phyloP scores from a whole-genome alignment of 1,140 invertebrate genomes.

The Leptopilina clavipes region DNA sequence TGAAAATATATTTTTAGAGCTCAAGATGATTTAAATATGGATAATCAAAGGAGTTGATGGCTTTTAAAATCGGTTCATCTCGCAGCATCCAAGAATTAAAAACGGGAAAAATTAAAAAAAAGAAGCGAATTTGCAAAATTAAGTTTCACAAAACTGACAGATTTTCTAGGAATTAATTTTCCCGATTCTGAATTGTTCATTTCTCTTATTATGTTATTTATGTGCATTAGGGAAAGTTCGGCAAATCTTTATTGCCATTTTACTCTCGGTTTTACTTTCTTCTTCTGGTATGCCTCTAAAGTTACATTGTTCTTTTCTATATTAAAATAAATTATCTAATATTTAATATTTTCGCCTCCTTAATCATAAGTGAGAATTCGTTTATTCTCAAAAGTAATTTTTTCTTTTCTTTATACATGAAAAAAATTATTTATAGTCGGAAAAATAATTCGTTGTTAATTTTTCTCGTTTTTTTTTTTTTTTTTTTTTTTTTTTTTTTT shows the following conservation, averaged over 20 bases:
- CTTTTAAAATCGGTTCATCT: no score
- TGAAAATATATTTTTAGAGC: no score
- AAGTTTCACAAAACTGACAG: neutral
- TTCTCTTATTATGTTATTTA: conserved; percentile 18
- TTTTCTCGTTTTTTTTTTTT: no score
- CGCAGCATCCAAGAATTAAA: neutral
- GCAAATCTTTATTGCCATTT: conserved; percentile 14
- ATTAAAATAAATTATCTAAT: neutral
- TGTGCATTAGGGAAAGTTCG: conserved; percentile 21
- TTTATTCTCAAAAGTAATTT: no score
- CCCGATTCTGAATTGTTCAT: neutral
- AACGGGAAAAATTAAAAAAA: neutral
- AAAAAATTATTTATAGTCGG: no score
- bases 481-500: no score
- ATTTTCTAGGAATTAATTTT: conserved; percentile 26
- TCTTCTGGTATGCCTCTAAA: conserved; percentile 13
- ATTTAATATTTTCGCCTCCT: neutral
- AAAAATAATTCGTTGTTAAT: no score
- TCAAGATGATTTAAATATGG: no score
- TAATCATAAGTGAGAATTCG: no score
- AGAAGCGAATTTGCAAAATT: neutral
- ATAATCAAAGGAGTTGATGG: no score
- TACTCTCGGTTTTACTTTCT: conserved; percentile 5
- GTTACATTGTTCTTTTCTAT: neutral
- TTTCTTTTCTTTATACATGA: no score